These are phyloP conservation scores for Choreutis nemorana DNA, from an alignment of 2,888 invertebrate species.

Conservation along the genomic window DNA sequence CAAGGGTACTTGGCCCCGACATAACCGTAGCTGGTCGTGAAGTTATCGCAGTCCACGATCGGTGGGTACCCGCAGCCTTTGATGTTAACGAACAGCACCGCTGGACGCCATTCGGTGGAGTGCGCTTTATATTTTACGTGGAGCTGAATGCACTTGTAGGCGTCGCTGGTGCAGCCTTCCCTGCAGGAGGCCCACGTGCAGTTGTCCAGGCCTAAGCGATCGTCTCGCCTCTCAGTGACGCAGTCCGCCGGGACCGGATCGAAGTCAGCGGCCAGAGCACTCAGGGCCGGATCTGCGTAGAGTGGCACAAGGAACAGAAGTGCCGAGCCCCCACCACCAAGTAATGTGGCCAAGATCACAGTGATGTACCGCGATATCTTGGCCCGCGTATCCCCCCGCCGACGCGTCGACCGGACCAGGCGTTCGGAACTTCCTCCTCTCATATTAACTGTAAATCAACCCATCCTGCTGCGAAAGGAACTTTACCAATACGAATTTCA, in stretches of 20 bases:
- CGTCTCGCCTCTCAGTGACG: constrained; percentile 74
- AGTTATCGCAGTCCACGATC: constrained; percentile 77
- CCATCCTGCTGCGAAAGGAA: constrained; percentile 43
- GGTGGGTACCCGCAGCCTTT: constrained; percentile 88
- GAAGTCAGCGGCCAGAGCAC: constrained; percentile 77
- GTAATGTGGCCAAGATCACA: constrained; percentile 44
- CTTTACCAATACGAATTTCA: constrained; percentile 22
- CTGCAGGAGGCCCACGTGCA: constrained; percentile 84
- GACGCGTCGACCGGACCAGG: constrained; percentile 42
- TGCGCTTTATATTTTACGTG: constrained; percentile 69
- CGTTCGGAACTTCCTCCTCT: constrained; percentile 58
- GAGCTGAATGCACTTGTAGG: constrained; percentile 73
- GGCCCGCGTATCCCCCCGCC: constrained; percentile 47
- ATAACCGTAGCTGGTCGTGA: constrained; percentile 73
- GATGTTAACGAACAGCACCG: constrained; percentile 78
- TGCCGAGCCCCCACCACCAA: constrained; percentile 54
- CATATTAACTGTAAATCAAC: constrained; percentile 57
- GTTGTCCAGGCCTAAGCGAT: constrained; percentile 76
- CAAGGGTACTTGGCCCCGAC: constrained; percentile 73
- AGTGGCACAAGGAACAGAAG: constrained; percentile 57
- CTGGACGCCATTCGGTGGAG: constrained; percentile 60
- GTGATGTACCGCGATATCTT: constrained; percentile 53
- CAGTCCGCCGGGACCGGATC: constrained; percentile 77
- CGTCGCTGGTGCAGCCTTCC: constrained; percentile 83
- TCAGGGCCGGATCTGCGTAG: constrained; percentile 60